These are phyloP conservation scores for Neoaliturus tenellus DNA, from an alignment of 2,888 invertebrate species.

Conservation along the genomic window DNA sequence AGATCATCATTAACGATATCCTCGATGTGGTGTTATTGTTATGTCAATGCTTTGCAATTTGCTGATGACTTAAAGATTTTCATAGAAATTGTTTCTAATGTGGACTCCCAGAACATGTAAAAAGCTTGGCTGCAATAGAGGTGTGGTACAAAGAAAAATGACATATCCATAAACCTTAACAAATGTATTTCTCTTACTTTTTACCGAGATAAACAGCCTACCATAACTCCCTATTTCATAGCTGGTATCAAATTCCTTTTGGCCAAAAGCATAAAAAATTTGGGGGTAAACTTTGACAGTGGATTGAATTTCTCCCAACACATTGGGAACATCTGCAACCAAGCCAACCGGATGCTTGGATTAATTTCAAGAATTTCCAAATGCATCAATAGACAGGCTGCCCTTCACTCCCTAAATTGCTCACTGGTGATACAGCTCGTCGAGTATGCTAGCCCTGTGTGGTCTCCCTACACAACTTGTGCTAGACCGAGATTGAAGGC, in stretches of 20 bases:
- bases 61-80: too few relatives aligned
- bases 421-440: neutral
- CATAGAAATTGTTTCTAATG: too few relatives aligned
- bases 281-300: too few relatives aligned
- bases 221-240: neutral
- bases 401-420: neutral
- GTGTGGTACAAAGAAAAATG: too few relatives aligned
- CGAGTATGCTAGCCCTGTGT: neutral
- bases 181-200: neutral
- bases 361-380: neutral
- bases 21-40: too few relatives aligned
- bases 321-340: neutral
- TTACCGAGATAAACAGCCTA: neutral
- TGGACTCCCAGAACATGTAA: too few relatives aligned
- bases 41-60: too few relatives aligned
- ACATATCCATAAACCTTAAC: neutral
- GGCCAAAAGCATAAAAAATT: neutral
- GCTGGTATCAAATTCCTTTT: neutral
- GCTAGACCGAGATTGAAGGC: neutral
- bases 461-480: neutral
- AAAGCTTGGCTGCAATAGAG: too few relatives aligned
- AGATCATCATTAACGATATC: too few relatives aligned
- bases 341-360: neutral
- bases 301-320: neutral
- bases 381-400: neutral